Evolutionary conservation across 2,888 invertebrate species (phyloP).

Genomic region (Achlya flavicornis): DNA sequence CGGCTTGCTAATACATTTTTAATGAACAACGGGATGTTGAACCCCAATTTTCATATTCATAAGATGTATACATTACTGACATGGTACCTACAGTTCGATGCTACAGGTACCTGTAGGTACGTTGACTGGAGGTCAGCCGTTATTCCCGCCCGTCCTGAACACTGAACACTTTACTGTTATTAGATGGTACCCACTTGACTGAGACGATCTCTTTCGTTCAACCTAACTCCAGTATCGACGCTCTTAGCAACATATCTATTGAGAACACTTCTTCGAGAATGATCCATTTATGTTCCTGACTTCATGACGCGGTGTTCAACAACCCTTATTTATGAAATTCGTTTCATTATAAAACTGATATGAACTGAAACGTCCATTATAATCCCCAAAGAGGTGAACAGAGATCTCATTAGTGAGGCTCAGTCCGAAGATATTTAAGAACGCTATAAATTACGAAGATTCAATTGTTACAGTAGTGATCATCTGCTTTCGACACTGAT

Average conservation of each 20-base stretch:
- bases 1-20: too few species aligned
- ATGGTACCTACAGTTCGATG: not conserved
- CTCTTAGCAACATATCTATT: not conserved
- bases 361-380: too few species aligned
- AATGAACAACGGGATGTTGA: too few species aligned
- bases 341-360: too few species aligned
- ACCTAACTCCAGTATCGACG: not conserved
- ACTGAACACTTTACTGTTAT: constrained; percentile 5
- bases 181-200: not conserved
- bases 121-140: not conserved
- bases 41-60: too few species aligned
- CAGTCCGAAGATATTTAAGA: too few species aligned
- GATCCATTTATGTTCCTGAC: not conserved
- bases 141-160: not conserved
- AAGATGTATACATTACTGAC: too few species aligned
- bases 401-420: too few species aligned
- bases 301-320: not conserved
- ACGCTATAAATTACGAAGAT: too few species aligned
- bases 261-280: not conserved
- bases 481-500: too few species aligned
- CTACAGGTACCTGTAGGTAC: not conserved
- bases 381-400: too few species aligned
- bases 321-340: not conserved
- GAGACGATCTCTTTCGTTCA: constrained; percentile 4
- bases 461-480: too few species aligned